Base-by-base conservation (phyloP, 2,797 vertebrate species). In the Xyrichtys novacula region DNA sequence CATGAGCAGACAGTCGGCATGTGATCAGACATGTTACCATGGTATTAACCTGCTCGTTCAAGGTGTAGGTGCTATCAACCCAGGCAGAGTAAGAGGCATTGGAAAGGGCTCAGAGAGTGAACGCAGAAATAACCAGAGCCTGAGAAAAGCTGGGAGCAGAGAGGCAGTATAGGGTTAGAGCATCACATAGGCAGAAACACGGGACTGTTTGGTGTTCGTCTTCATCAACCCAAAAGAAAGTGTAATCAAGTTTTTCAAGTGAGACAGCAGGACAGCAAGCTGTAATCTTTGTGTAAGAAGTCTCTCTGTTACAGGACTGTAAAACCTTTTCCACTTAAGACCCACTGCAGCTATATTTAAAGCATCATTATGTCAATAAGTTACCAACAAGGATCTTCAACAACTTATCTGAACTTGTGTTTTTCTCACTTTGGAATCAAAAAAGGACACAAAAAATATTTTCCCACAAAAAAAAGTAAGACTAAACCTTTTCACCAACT, bases 41-140 rank as follows among this genome's bases (percentile, higher is more conserved):
- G 76, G 66, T 61, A 76, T 88, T 86, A 85, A 81, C 81, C 32
- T 67, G 56, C 73, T 70, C 76, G 71, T 67, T 66, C 63, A 54
- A 76, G 42, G 71, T 61, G 59, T 71, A 83, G 80, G 62, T 57
- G 59, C 64, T 68, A 78, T 82, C 76, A 62, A 54, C 59, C 43
- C 65, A 28, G 64, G 64, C 55, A 61, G 62, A 66, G 78, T 73
- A 68, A 80, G 74, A 62, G 78, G 68, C 63, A 14, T 71, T 26
- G 76, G 84, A 88, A 86, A 86, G 78, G 76, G 81, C 78, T 84
- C 83, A 81, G 68, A 71, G 64, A 85, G 70, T 31, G 58, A 78
- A 67, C 25, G 19, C 52, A 46, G 54, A 68, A 38, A 54, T 53
- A 65, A 44, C 12, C n/a, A 38, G 53, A 76, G 53, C 36, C 44